Evolutionary conservation across 2,888 invertebrate genomes (phyloP).

Genomic region (Yponomeuta plumbellus): DNA sequence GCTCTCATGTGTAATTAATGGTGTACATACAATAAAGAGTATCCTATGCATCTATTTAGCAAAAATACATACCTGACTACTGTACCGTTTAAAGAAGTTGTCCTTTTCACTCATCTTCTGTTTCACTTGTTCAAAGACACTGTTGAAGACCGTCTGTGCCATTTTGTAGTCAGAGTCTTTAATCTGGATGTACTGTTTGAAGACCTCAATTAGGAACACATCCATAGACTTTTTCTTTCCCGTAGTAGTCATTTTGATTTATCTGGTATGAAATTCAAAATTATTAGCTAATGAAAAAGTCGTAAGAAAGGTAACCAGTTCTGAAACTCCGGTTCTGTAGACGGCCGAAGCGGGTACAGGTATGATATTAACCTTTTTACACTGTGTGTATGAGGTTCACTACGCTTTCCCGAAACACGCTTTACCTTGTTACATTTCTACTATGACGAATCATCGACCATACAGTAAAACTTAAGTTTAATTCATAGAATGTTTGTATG

Average conservation of each 20-base stretch:
- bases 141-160: conserved; percentile 53
- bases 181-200: conserved; percentile 51
- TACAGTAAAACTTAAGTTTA: no score
- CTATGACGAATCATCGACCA: no score
- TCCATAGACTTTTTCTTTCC: conserved; percentile 48
- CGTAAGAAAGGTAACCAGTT: no score
- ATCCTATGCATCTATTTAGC: no score
- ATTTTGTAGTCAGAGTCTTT: conserved; percentile 51
- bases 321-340: no score
- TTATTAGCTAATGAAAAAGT: not conserved
- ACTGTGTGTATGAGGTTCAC: not conserved
- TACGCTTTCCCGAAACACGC: no score
- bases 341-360: no score
- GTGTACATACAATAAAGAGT: no score
- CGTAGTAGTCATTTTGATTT: conserved; percentile 33
- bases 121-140: conserved; percentile 54
- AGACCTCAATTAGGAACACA: conserved; percentile 46
- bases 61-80: conserved; percentile 42
- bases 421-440: no score
- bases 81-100: conserved; percentile 52
- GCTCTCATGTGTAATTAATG: no score
- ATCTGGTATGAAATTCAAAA: conserved; percentile 17
- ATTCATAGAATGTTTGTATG: no score
- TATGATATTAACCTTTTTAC: not conserved
- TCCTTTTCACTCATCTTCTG: conserved; percentile 56